Conservation (phyloP, 2,888 invertebrate genomes). For the Cheilosia vernalis region DNA sequence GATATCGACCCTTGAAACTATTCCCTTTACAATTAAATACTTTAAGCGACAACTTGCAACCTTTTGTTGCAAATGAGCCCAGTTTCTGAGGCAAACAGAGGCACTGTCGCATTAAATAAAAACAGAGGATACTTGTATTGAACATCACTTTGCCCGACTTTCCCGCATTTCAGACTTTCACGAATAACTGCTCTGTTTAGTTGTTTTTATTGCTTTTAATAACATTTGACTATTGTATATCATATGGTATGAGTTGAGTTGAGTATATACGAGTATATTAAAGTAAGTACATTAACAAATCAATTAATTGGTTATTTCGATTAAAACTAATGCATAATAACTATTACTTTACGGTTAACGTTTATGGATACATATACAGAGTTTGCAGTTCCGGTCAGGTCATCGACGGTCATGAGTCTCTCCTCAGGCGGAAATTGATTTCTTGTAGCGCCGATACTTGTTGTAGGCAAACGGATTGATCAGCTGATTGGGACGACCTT, state of each 20-base stretch:
- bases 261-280: conserved; percentile 27
- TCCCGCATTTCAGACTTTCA: no score
- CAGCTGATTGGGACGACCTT: conserved; percentile 81
- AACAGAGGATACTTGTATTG: no score
- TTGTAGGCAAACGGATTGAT: conserved; percentile 81
- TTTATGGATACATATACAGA: conserved; percentile 9
- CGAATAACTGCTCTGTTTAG: not conserved
- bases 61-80: no score
- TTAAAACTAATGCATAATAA: conserved; percentile 21
- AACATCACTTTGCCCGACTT: no score
- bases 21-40: no score
- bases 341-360: conserved; percentile 22
- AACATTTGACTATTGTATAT: conserved; percentile 42
- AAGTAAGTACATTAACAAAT: not conserved
- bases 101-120: no score
- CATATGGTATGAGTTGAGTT: conserved; percentile 22
- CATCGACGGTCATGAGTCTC: not conserved
- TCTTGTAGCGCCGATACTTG: conserved; percentile 82
- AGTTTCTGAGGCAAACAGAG: no score
- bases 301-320: conserved; percentile 10
- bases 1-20: no score
- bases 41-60: no score
- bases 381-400: not conserved
- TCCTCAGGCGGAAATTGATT: conserved; percentile 75
- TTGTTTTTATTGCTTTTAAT: conserved; percentile 37